Conservation (phyloP, 1,140 invertebrate species). For the Lasaia peninsularis region DNA sequence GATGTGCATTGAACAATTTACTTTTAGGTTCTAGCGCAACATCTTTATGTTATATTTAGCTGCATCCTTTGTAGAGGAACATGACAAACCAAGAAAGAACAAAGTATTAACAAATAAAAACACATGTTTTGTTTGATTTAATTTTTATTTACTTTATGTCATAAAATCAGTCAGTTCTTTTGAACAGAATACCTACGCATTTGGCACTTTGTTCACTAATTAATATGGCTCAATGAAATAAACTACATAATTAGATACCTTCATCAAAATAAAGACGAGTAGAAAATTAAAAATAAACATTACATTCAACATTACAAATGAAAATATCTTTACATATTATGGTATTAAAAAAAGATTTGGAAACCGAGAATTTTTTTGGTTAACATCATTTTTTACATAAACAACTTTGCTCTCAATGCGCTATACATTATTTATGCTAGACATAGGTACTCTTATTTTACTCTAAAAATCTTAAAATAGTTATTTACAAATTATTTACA, state of each 20-base stretch:
- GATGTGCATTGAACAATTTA: no score
- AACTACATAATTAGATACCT: background rate
- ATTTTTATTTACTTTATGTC: conserved; percentile 41
- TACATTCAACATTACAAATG: background rate
- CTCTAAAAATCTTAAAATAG: conserved; percentile 20
- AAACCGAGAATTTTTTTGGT: background rate
- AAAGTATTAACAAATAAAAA: background rate
- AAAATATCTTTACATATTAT: background rate
- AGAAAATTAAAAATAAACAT: background rate
- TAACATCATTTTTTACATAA: background rate
- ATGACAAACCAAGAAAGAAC: no score
- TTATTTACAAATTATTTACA: conserved; percentile 56
- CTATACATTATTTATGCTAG: conserved; percentile 27
- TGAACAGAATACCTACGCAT: conserved; percentile 66
- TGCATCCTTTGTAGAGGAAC: no score
- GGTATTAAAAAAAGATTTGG: background rate
- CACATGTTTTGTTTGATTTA: background rate
- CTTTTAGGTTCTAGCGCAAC: no score
- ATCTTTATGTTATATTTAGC: no score
- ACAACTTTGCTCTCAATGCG: conserved; percentile 22
- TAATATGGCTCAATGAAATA: conserved; percentile 63
- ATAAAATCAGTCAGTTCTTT: conserved; percentile 76
- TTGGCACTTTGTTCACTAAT: conserved; percentile 75
- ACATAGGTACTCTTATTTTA: conserved; percentile 11
- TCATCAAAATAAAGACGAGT: background rate